These are phyloP conservation scores for Gadus macrocephalus DNA, from an alignment of 2,113 vertebrate genomes.

Conservation along the genomic window DNA sequence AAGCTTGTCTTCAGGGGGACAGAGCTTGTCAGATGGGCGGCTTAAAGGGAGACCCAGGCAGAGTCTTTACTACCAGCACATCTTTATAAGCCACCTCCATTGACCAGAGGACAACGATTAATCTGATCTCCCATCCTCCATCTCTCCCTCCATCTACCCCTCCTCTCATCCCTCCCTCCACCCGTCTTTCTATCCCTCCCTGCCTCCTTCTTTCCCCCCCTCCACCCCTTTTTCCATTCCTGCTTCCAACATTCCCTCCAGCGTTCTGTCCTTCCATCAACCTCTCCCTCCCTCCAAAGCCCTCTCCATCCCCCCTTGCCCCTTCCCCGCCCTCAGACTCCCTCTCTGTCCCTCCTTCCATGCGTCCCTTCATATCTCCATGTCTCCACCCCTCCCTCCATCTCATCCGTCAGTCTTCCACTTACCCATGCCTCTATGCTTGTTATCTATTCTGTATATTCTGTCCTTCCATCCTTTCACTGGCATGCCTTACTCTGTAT, in stretches of 20 bases:
- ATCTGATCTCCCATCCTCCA: constrained; percentile 30
- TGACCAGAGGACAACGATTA: constrained; percentile 40
- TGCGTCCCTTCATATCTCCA: neutral
- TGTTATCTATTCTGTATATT: too few species aligned
- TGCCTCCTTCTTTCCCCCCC: neutral
- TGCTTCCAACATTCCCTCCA: constrained; percentile 2
- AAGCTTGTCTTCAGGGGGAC: constrained; percentile 75
- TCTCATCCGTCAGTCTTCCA: neutral
- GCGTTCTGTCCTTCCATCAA: neutral
- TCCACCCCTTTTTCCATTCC: neutral
- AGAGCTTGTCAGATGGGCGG: constrained; percentile 62
- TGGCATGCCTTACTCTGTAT: too few species aligned
- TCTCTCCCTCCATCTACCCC: constrained; percentile 28
- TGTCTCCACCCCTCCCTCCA: neutral
- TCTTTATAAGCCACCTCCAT: constrained; percentile 62
- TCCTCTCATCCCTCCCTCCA: neutral
- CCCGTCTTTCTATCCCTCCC: neutral
- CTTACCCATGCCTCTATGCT: neutral
- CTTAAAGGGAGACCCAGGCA: constrained; percentile 56
- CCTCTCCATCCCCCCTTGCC: too few species aligned
- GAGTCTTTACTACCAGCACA: constrained; percentile 62
- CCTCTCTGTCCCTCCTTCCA: too few species aligned
- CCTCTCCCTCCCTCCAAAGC: neutral
- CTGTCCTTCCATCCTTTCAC: too few species aligned
- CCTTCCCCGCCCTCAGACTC: too few species aligned